phyloP scores from a whole-genome alignment of 2,113 vertebrate genomes.

The Anthoscopus minutus region DNA sequence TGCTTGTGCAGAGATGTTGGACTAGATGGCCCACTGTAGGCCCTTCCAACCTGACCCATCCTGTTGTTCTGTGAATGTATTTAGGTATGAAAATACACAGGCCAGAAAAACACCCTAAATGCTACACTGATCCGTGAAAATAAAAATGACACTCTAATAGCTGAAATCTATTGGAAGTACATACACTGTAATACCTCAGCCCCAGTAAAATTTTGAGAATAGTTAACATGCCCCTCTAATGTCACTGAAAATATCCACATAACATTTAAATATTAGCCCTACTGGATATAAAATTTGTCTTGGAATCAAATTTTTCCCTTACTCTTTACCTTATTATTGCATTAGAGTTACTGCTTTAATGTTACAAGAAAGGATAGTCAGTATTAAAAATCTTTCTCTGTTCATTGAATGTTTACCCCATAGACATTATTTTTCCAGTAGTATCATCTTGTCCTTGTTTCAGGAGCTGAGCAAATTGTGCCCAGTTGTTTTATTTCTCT shows the following conservation, averaged over 20 bases:
- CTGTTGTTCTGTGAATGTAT: not conserved
- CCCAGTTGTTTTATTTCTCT: not conserved
- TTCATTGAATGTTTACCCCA: not conserved
- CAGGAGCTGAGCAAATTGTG: not conserved
- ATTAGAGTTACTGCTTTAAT: not conserved
- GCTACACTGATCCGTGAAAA: not conserved
- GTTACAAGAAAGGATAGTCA: not conserved
- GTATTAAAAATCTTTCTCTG: not conserved
- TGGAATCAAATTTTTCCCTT: not conserved
- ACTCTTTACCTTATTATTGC: not conserved
- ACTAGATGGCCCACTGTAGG: not conserved
- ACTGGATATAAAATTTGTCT: not conserved
- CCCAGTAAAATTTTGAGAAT: not conserved
- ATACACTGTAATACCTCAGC: not conserved
- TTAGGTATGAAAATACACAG: not conserved
- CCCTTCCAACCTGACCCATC: not conserved
- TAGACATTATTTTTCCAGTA: not conserved
- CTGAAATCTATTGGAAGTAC: not conserved
- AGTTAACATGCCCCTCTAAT: not conserved
- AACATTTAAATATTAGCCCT: not conserved
- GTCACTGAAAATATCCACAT: not conserved
- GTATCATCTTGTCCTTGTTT: not conserved
- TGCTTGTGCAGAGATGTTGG: not conserved
- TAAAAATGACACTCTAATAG: not conserved
- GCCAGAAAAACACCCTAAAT: not conserved